phyloP scores from a whole-genome alignment of 53 echinoderm and acorn worm genomes.

The Temnopleurus reevesii region DNA sequence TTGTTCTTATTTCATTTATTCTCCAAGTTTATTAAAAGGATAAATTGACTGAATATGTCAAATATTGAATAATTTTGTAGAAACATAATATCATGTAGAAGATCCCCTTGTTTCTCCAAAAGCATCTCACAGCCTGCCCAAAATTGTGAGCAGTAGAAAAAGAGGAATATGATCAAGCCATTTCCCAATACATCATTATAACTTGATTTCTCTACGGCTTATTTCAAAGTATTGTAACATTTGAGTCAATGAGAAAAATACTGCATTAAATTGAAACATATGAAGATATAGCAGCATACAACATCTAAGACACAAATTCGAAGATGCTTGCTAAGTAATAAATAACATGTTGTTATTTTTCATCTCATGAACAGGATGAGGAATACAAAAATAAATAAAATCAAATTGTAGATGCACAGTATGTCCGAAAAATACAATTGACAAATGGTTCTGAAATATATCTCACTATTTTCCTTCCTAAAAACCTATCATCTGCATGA shows the following conservation, averaged over 20 bases:
- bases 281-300: too few relatives aligned
- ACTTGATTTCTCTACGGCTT: neutral
- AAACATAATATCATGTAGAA: neutral
- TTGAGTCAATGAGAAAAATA: too few relatives aligned
- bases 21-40: neutral
- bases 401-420: neutral
- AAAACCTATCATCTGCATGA: neutral
- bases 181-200: too few relatives aligned
- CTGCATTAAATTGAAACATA: neutral
- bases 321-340: neutral
- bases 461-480: neutral
- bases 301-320: neutral
- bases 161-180: neutral
- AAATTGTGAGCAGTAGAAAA: slow-evolving; percentile 28
- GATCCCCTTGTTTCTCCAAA: neutral
- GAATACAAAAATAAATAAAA: neutral
- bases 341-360: neutral
- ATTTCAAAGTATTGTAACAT: neutral
- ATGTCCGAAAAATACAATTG: slow-evolving; percentile 19
- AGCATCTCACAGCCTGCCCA: neutral
- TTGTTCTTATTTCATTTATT: neutral
- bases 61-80: neutral
- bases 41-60: neutral
- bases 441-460: neutral
- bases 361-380: neutral